Conservation (phyloP, 2,113 vertebrate species). For the Bufo bufo region DNA sequence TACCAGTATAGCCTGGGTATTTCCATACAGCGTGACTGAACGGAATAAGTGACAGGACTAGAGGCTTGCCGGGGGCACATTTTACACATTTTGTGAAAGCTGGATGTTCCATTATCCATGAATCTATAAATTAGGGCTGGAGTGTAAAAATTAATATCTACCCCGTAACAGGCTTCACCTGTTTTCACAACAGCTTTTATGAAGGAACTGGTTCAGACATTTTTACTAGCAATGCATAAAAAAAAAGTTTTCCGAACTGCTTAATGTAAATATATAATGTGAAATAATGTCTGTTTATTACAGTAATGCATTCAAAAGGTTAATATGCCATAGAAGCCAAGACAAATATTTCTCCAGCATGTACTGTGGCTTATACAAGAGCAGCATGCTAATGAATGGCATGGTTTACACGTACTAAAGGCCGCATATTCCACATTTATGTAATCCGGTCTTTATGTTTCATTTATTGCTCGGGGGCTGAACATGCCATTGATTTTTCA, state of each 20-base stretch:
- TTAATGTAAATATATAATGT: slow-evolving; percentile 44
- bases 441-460: slow-evolving; percentile 7
- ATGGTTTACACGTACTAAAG: slow-evolving; percentile 39
- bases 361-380: slow-evolving; percentile 32
- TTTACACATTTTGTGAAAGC: slow-evolving; percentile 36
- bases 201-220: slow-evolving; percentile 53
- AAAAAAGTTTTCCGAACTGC: slow-evolving; percentile 43
- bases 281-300: slow-evolving; percentile 46
- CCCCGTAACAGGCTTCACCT: slow-evolving; percentile 30
- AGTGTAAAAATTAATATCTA: slow-evolving; percentile 42
- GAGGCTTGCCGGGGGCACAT: not conserved
- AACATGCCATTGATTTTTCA: not conserved
- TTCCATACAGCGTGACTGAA: not conserved
- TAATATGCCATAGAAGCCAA: slow-evolving; percentile 44
- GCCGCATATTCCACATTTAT: slow-evolving; percentile 37
- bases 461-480: not conserved
- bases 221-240: slow-evolving; percentile 44
- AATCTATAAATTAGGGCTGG: slow-evolving; percentile 6
- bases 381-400: slow-evolving; percentile 42
- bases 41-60: not conserved
- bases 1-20: no score
- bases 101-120: slow-evolving; percentile 7
- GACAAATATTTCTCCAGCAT: slow-evolving; percentile 40
- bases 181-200: slow-evolving; percentile 54
- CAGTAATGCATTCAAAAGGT: slow-evolving; percentile 37